These are phyloP conservation scores for Trissolcus japonicus DNA, from an alignment of 2,888 invertebrate species.

Conservation along the genomic window DNA sequence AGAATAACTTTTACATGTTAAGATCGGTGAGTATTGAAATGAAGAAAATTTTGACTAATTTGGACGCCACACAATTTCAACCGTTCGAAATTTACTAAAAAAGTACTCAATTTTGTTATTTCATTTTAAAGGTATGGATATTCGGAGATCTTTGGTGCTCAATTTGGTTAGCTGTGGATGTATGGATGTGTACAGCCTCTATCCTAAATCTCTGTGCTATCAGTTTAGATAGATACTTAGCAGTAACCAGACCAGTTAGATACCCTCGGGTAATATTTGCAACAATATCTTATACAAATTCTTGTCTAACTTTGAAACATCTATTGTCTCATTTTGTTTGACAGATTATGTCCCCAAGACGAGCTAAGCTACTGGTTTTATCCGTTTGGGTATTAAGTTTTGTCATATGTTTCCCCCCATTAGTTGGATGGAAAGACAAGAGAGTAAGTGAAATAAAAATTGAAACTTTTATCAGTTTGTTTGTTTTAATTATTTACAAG, in stretches of 20 bases:
- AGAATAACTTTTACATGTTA: no score
- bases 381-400: conserved; percentile 97
- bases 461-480: no score
- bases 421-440: conserved; percentile 91
- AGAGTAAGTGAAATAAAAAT: no score
- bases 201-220: conserved; percentile 97
- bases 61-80: no score
- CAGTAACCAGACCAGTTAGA: conserved; percentile 96
- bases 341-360: conserved; percentile 88
- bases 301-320: neutral
- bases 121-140: conserved; percentile 88
- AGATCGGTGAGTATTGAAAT: no score
- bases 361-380: conserved; percentile 91
- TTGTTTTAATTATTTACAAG: no score
- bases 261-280: conserved; percentile 83
- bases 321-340: conserved; percentile 5
- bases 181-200: conserved; percentile 99
- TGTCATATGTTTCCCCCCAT: conserved; percentile 96
- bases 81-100: no score
- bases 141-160: conserved; percentile 98
- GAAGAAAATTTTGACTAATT: no score
- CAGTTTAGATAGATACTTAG: conserved; percentile 95
- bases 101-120: no score
- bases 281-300: no score
- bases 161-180: conserved; percentile 97